Evolutionary conservation across 2,888 invertebrate genomes (phyloP).

Genomic region (Harpalus rubripes): DNA sequence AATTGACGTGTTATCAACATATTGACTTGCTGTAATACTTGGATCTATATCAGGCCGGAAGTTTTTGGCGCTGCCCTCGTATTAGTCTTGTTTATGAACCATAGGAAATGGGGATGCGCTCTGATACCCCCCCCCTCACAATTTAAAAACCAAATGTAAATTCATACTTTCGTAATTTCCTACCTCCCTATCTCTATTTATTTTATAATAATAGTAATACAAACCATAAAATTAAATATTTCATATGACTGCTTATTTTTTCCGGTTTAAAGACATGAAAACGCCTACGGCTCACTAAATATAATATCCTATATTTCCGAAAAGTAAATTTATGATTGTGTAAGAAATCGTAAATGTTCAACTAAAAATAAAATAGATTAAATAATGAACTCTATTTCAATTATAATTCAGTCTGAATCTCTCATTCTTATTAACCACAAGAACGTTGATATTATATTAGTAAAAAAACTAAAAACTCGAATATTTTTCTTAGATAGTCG

Average conservation of each 20-base stretch:
- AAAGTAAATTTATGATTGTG: slow-evolving; percentile 4
- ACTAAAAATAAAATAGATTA: neutral
- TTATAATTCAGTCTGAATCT: neutral
- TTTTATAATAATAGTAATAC: neutral
- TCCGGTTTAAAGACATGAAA: neutral
- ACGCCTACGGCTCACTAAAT: neutral
- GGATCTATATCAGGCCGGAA: too few relatives aligned
- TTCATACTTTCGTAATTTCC: too few relatives aligned
- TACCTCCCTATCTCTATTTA: too few relatives aligned
- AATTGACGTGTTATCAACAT: too few relatives aligned
- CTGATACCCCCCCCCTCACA: too few relatives aligned
- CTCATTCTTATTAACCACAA: neutral
- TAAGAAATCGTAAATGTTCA: neutral
- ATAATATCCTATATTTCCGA: neutral
- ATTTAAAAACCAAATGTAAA: too few relatives aligned
- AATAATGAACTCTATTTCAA: neutral
- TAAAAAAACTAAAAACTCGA: too few relatives aligned
- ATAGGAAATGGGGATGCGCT: too few relatives aligned
- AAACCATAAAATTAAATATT: neutral
- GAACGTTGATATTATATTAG: neutral
- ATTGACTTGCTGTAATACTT: too few relatives aligned
- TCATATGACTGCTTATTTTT: neutral
- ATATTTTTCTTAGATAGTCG: too few relatives aligned
- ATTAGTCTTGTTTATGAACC: too few relatives aligned
- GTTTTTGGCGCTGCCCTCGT: too few relatives aligned